These are phyloP conservation scores for Clostera curtula DNA, from an alignment of 2,888 invertebrate species.

Conservation along the genomic window DNA sequence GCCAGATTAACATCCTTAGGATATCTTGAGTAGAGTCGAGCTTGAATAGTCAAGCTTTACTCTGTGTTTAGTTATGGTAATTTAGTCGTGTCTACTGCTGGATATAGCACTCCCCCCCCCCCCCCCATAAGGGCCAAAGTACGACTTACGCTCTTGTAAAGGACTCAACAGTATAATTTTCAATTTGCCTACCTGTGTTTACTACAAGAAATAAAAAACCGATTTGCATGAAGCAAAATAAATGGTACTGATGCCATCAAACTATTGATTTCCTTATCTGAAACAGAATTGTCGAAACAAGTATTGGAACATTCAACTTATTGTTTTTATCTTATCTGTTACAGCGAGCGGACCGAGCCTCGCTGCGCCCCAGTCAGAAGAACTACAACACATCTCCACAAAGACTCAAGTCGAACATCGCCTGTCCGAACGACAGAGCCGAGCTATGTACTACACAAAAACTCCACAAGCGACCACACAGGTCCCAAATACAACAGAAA, in stretches of 20 bases:
- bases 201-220: too few species aligned
- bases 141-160: too few species aligned
- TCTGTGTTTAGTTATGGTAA: too few species aligned
- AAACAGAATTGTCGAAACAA: background rate
- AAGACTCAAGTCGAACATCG: constrained; percentile 33
- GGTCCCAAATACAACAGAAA: constrained; percentile 32
- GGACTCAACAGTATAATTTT: too few species aligned
- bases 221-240: constrained; percentile 3
- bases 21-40: too few species aligned
- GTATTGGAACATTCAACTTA: constrained; percentile 5
- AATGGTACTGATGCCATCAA: background rate
- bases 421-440: constrained; percentile 42
- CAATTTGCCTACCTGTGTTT: too few species aligned
- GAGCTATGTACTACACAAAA: constrained; percentile 62
- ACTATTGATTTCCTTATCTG: constrained; percentile 12
- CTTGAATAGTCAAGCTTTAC: too few species aligned
- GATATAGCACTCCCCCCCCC: too few species aligned
- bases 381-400: constrained; percentile 39
- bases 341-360: constrained; percentile 43
- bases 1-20: too few species aligned
- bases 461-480: constrained; percentile 31
- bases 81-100: too few species aligned
- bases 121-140: too few species aligned
- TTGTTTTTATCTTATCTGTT: constrained; percentile 23
- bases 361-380: constrained; percentile 57